These are phyloP conservation scores for Macroglossus sobrinus DNA, from an alignment of 2,113 vertebrate genomes.

Conservation along the genomic window DNA sequence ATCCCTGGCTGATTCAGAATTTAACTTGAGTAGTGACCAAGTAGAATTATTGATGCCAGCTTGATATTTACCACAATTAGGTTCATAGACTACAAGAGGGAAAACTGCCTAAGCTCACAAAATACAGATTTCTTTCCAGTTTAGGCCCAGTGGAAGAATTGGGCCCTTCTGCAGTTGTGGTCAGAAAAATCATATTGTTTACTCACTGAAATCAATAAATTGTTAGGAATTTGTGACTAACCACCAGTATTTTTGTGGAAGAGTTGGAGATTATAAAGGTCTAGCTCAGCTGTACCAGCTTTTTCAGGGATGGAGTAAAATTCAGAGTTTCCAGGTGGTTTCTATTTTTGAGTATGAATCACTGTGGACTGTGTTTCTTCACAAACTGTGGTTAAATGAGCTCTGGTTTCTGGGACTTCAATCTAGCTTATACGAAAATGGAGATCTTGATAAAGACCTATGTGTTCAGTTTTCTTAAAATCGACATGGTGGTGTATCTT, in stretches of 20 bases:
- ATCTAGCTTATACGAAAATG: not conserved
- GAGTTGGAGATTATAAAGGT: not conserved
- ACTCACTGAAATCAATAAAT: not conserved
- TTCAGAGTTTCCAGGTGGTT: not conserved
- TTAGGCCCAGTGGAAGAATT: not conserved
- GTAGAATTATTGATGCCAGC: not conserved
- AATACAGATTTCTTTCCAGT: not conserved
- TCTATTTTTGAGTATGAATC: not conserved
- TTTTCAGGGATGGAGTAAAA: not conserved
- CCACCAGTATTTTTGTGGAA: not conserved
- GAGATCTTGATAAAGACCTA: not conserved
- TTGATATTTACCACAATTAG: not conserved
- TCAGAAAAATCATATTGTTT: not conserved
- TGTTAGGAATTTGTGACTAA: not conserved
- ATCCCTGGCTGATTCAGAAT: not conserved
- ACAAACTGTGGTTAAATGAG: not conserved
- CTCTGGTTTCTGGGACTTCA: not conserved
- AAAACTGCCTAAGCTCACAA: not conserved
- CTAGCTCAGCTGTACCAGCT: not conserved
- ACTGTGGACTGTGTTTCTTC: not conserved
- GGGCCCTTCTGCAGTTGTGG: not conserved
- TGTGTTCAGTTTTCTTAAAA: not conserved
- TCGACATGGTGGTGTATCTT: not conserved
- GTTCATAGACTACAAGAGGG: not conserved
- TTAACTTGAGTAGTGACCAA: not conserved